Evolutionary conservation across 2,888 invertebrate genomes (phyloP), one percentile per base, ranked within the genome.

Genomic region (Hybos culiciformis): DNA sequence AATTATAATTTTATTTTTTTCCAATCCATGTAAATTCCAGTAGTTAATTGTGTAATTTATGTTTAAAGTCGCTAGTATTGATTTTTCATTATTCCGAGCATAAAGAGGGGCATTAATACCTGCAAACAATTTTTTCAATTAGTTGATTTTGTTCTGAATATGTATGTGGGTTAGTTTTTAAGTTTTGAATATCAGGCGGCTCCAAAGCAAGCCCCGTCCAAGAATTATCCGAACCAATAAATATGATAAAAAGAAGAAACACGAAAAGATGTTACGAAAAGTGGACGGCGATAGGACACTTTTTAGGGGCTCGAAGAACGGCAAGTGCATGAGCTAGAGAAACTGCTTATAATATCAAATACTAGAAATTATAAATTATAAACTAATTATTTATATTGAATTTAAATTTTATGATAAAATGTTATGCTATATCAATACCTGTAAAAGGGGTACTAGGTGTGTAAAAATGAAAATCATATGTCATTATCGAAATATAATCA

Each of bases 401-500:
- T 24, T 14, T 14, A 9, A 9, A 14, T 6, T 14, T 32, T 32
- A 36, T 21, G 9, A 36, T 11, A 15, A 14, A 2, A 12, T 17
- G 2, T 21, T 14, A 15, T 39, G 33, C 7, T 14, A 23, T 18
- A 32, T 11, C 45, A 18, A 44, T 42, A 51, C 73, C 83, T 15
- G 91, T 91, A 51, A 87, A 77, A 1, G 91, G 91, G 2, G 82
- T 78, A 47, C 75, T 74, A 59, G 72, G 72, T 5, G 77, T 73
- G 56, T 75, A 92, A 56, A 77, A 82, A 62, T 92, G 90, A 57
- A 78, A 92, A 61, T 93, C 92, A 58, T 93, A 93, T 0, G 83
- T 75, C 92, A 92, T 92, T n/a, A 93, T 58, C 61, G 87, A 90
- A 0, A 88, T 75, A 67, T 77, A 87, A 62, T 92, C 91, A 1